These are phyloP conservation scores for Pseudochaenichthys georgianus DNA, from an alignment of 2,797 vertebrate genomes.

Conservation along the genomic window DNA sequence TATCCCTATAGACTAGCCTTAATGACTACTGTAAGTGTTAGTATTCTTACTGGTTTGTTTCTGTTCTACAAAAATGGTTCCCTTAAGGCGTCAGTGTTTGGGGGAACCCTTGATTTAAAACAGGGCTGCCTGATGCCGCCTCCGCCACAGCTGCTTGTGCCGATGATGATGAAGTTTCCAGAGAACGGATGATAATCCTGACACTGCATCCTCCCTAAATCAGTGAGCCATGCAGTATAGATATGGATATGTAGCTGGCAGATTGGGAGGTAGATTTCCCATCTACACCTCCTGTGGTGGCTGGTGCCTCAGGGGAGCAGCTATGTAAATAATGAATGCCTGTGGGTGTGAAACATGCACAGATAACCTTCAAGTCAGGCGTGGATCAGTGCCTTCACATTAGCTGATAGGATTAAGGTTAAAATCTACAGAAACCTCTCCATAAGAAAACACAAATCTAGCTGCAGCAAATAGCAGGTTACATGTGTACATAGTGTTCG, in stretches of 20 bases:
- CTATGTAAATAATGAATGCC: conserved; percentile 87
- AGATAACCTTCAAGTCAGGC: conserved; percentile 87
- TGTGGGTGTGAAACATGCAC: conserved; percentile 83
- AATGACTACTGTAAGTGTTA: conserved; percentile 49
- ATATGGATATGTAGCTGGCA: conserved; percentile 83
- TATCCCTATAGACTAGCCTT: conserved; percentile 30
- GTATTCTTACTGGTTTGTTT: conserved; percentile 57
- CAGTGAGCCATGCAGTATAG: conserved; percentile 82
- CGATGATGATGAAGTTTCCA: conserved; percentile 81
- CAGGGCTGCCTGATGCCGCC: conserved; percentile 49
- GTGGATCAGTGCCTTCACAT: conserved; percentile 85
- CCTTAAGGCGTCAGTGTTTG: conserved; percentile 57
- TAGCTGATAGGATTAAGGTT: conserved; percentile 87
- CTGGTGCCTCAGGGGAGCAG: conserved; percentile 76
- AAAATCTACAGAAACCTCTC: conserved; percentile 85
- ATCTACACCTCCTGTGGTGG: conserved; percentile 80
- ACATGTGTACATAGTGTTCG: conserved; percentile 71
- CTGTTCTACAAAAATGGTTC: conserved; percentile 46
- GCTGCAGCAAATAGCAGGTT: conserved; percentile 64
- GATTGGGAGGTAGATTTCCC: conserved; percentile 84
- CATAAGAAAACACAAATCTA: conserved; percentile 81
- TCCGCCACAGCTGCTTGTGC: conserved; percentile 64
- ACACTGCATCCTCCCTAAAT: conserved; percentile 80
- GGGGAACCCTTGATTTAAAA: conserved; percentile 80
- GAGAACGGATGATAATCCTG: conserved; percentile 81